Base-by-base conservation (phyloP, 2,113 vertebrate species). In the Montifringilla adamsi region DNA sequence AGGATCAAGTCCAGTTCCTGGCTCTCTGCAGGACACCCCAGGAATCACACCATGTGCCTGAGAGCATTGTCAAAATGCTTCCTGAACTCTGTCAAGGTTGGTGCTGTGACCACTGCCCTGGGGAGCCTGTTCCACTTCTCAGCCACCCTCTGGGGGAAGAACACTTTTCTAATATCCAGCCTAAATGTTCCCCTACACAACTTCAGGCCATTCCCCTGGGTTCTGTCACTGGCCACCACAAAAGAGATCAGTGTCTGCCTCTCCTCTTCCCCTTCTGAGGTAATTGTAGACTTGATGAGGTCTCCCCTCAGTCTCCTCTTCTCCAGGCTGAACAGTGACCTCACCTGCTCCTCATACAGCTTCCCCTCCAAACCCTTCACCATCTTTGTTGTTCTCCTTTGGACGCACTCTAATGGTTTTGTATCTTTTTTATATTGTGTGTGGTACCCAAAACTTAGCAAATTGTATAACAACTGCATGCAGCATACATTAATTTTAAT, bases 301-400 rank as follows among this genome's bases (percentile, higher is more conserved):
- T 24, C 2, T 58, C 8, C 12, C 11, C 21, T 47, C 66, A 49
- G 41, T 27, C 22, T 56, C 7, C 76, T 56, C 21, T 24, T 18
- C 58, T 52, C 23, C n/a, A 75, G 13, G 1, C 30, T 60, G n/a
- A 75, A 30, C 6, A 53, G 14, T 35, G 16, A 22, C 21, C 10
- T 47, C 55, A 47, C 17, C 4, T 1, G 0, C 6, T 35, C 20
- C 5, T 60, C 20, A 35, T 41, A 31, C 0, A 0, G 8, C 21
- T 60, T 74, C 23, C 6, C 3, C 6, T 53, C n/a, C 6, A 53
- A 6, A 8, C 8, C 3, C 26, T 69, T 55, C 6, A 14, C 28
- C 5, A 47, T 53, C 21, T 10, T 41, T 5, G 1, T 15, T 26
- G n/a, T 6, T 4, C 17, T 62, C 7, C 11, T 75, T 35, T 47